Percentiles rank a stretch among this genome's conserved stretches.
Conservation (phyloP, 2,113 vertebrate genomes). For the Bubo blakistoni region DNA sequence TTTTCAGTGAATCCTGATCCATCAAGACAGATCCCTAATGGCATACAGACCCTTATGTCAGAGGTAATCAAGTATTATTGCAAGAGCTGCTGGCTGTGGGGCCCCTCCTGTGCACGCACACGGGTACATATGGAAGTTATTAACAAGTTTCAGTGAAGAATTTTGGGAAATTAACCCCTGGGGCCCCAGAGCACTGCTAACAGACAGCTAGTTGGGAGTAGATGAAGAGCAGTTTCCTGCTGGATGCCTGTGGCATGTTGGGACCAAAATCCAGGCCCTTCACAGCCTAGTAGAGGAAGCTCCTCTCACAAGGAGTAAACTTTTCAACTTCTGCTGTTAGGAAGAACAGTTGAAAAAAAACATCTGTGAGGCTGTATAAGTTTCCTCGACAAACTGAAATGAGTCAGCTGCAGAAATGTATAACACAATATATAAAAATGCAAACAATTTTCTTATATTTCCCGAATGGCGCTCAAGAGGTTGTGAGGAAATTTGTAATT, state of each 20-base stretch:
- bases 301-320: not conserved
- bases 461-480: not conserved
- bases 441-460: constrained; percentile 27
- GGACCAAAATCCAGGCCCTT: not conserved
- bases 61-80: constrained; percentile 48
- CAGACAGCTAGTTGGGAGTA: not conserved
- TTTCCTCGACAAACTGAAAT: constrained; percentile 21
- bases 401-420: not conserved
- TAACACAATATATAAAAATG: constrained; percentile 38
- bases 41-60: constrained; percentile 31
- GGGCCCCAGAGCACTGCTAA: not conserved
- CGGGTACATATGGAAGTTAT: constrained; percentile 51
- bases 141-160: constrained; percentile 20
- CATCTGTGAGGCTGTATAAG: not conserved
- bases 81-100: constrained; percentile 34
- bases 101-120: constrained; percentile 46
- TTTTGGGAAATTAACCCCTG: constrained; percentile 57
- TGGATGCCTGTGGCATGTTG: not conserved
- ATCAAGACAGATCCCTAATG: not conserved
- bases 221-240: constrained; percentile 7
- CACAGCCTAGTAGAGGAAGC: not conserved
- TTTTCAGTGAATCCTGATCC: not conserved
- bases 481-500: constrained; percentile 51
- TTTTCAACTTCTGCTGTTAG: constrained; percentile 26
- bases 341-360: not conserved